phyloP scores from a whole-genome alignment of 2,888 invertebrate genomes.

The Endotricha flammealis region DNA sequence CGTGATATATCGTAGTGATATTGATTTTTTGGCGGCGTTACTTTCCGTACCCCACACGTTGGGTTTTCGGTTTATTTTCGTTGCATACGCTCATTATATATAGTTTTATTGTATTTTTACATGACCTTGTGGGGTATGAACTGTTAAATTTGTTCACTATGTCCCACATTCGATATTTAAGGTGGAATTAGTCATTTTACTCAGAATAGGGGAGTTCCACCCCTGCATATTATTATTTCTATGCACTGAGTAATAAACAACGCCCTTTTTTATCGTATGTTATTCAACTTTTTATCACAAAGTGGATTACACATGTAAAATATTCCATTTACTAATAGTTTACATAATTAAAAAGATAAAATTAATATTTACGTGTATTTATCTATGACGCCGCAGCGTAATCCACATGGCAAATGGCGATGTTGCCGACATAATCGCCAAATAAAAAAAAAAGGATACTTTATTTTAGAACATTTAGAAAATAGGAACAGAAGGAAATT shows the following conservation, averaged over 20 bases:
- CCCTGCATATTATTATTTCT: conserved; percentile 12
- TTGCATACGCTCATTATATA: conserved; percentile 4
- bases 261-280: conserved; percentile 11
- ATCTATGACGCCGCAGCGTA: too few relatives aligned
- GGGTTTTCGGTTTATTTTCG: conserved; percentile 10
- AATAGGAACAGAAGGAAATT: too few relatives aligned
- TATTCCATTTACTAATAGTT: too few relatives aligned
- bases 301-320: too few relatives aligned
- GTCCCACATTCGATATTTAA: conserved; percentile 5
- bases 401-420: too few relatives aligned
- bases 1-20: conserved; percentile 23
- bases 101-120: neutral
- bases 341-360: too few relatives aligned
- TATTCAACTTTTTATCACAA: too few relatives aligned
- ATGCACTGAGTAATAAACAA: conserved; percentile 15
- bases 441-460: too few relatives aligned
- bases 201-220: conserved; percentile 16
- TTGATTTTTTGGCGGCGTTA: conserved; percentile 36
- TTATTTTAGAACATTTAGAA: too few relatives aligned
- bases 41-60: conserved; percentile 24
- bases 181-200: conserved; percentile 14
- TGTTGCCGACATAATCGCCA: too few relatives aligned
- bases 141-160: conserved; percentile 10
- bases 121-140: conserved; percentile 13
- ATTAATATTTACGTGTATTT: too few relatives aligned